Percentiles rank a stretch among this genome's conserved stretches.
Evolutionary conservation across 1,140 invertebrate species (phyloP).

Genomic region (Hylyphantes graminicola): DNA sequence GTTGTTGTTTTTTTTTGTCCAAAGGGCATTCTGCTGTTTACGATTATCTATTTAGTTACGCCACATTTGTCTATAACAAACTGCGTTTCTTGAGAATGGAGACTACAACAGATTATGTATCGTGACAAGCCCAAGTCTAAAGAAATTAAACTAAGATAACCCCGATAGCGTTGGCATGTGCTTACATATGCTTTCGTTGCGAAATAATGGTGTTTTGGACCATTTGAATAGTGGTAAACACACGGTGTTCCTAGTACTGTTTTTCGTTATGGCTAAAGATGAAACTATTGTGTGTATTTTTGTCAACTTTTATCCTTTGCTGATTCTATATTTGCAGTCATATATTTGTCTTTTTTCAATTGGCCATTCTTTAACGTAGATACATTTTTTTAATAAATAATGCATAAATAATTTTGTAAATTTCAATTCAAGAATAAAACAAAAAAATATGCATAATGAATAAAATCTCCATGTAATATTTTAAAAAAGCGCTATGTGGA

Average conservation of each 20-base stretch:
- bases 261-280: neutral
- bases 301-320: no score
- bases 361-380: no score
- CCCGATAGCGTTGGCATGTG: constrained; percentile 28
- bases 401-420: no score
- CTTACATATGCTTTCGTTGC: constrained; percentile 15
- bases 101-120: constrained; percentile 17
- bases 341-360: no score
- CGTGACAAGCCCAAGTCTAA: neutral
- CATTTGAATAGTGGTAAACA: constrained; percentile 11
- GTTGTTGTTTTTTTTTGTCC: no score
- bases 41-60: constrained; percentile 45
- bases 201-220: constrained; percentile 9
- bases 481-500: no score
- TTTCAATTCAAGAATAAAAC: no score
- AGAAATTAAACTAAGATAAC: constrained; percentile 43
- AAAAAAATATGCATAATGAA: no score
- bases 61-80: constrained; percentile 10
- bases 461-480: no score
- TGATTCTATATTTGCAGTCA: no score
- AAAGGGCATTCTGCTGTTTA: neutral
- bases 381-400: no score
- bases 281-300: no score
- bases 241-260: neutral
- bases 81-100: neutral